Conservation (phyloP, 1,140 invertebrate genomes). For the Scylla paramamosain region DNA sequence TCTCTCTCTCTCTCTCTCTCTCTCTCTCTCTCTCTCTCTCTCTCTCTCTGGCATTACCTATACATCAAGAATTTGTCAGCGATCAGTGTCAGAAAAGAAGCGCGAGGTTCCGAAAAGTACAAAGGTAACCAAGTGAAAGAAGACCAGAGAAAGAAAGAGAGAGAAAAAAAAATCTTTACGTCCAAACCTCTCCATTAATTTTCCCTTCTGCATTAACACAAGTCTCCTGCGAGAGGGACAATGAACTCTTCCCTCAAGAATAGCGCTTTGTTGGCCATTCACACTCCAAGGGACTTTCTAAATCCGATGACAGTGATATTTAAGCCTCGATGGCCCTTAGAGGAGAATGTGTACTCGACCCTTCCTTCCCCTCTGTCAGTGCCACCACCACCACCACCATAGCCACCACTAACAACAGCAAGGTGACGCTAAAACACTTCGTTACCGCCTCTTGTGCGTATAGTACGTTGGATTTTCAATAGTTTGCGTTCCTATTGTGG, state of each 20-base stretch:
- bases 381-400: too few relatives aligned
- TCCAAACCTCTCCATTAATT: not conserved
- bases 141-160: not conserved
- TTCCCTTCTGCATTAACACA: slow-evolving; percentile 8
- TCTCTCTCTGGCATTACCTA: not conserved
- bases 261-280: not conserved
- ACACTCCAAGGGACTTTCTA: not conserved
- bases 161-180: not conserved
- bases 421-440: not conserved
- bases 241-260: slow-evolving; percentile 5
- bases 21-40: slow-evolving; percentile 12
- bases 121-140: not conserved
- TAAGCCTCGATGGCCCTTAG: not conserved
- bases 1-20: slow-evolving; percentile 20
- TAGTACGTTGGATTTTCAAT: not conserved
- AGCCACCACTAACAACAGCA: too few relatives aligned
- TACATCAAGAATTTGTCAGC: not conserved
- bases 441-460: not conserved
- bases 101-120: not conserved
- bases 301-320: not conserved
- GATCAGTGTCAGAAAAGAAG: not conserved
- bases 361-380: too few relatives aligned
- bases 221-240: not conserved
- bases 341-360: not conserved
- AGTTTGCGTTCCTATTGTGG: not conserved